These are phyloP conservation scores for Sternarchorhynchus goeldii DNA, from an alignment of 2,797 vertebrate genomes.

Conservation along the genomic window DNA sequence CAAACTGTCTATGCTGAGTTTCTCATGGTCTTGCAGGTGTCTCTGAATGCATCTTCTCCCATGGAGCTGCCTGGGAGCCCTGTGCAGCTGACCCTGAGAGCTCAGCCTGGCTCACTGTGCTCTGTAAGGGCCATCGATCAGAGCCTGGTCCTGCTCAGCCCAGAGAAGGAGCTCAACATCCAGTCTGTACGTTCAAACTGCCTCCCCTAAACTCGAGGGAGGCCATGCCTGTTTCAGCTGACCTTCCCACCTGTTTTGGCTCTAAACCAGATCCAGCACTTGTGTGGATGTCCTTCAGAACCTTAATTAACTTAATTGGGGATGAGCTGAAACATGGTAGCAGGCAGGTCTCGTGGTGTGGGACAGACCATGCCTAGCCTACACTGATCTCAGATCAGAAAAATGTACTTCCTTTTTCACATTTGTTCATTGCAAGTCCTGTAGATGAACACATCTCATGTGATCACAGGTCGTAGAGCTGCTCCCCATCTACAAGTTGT, in stretches of 20 bases:
- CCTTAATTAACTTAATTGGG: too few species aligned
- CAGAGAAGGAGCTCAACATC: slow-evolving; percentile 75
- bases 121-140: slow-evolving; percentile 85
- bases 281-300: too few species aligned
- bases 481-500: slow-evolving; percentile 66
- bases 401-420: too few species aligned
- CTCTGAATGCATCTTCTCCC: slow-evolving; percentile 71
- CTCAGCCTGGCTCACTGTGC: slow-evolving; percentile 81
- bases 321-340: too few species aligned
- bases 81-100: slow-evolving; percentile 68
- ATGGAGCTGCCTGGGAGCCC: slow-evolving; percentile 74
- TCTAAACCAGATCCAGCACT: too few species aligned
- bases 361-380: too few species aligned
- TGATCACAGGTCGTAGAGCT: slow-evolving; percentile 63
- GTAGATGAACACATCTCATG: not conserved
- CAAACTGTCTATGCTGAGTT: not conserved
- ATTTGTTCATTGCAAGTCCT: not conserved
- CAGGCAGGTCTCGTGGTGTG: too few species aligned
- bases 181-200: slow-evolving; percentile 68
- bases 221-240: too few species aligned
- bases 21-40: slow-evolving; percentile 72
- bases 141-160: slow-evolving; percentile 79
- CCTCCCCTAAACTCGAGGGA: not conserved
- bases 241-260: too few species aligned
- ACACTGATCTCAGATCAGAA: too few species aligned